Percentiles rank a stretch among this genome's conserved stretches.
Conservation (phyloP, 2,888 invertebrate species). For the Helobdella robusta region DNA sequence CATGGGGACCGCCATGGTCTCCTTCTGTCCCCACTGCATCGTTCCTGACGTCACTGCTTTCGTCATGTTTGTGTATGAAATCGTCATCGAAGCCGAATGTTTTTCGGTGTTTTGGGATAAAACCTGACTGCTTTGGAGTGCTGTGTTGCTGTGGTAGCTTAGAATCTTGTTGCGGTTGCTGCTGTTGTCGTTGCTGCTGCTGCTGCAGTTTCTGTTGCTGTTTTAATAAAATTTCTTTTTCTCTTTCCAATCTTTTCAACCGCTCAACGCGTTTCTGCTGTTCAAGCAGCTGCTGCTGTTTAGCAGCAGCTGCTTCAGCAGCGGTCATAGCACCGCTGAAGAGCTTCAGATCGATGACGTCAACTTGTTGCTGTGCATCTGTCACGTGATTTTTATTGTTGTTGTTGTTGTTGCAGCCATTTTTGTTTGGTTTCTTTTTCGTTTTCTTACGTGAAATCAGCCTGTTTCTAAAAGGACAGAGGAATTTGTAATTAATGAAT, state of each 20-base stretch:
- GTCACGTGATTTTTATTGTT: constrained; percentile 20
- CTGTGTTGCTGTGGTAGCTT: too few species aligned
- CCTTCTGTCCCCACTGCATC: too few species aligned
- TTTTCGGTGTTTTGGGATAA: constrained; percentile 12
- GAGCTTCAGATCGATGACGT: constrained; percentile 11
- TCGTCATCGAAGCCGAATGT: background rate
- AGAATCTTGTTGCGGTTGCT: too few species aligned
- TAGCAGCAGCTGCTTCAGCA: constrained; percentile 4
- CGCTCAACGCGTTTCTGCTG: constrained; percentile 22
- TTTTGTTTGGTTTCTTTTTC: constrained; percentile 33
- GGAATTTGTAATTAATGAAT: background rate
- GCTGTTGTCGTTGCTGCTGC: too few species aligned
- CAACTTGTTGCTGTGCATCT: constrained; percentile 22
- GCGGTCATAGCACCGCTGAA: constrained; percentile 3
- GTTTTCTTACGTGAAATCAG: constrained; percentile 33
- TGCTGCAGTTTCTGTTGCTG: too few species aligned
- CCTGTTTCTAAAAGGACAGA: constrained; percentile 23
- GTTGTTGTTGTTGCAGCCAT: constrained; percentile 25
- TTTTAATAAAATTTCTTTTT: constrained; percentile 27
- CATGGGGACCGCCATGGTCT: too few species aligned
- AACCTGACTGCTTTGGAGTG: constrained; percentile 21
- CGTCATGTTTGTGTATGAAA: too few species aligned
- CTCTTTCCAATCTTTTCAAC: constrained; percentile 19
- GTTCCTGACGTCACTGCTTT: too few species aligned
- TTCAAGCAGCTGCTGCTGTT: too few species aligned